phyloP scores from a whole-genome alignment of 1,140 invertebrate genomes.

The Artemia franciscana region DNA sequence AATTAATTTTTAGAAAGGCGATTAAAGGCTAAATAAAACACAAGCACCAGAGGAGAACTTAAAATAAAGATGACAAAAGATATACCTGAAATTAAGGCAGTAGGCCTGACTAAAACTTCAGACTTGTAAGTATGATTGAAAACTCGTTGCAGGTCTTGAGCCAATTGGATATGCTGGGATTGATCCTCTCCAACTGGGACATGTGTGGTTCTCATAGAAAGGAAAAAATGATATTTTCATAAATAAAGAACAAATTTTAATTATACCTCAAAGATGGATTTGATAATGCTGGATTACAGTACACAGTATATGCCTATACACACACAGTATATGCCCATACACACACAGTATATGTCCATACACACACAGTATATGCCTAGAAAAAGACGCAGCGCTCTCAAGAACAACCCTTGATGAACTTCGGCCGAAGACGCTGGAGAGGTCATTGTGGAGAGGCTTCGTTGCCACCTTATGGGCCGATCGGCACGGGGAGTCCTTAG shows the following conservation, averaged over 20 bases:
- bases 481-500: too few species aligned
- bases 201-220: constrained; percentile 46
- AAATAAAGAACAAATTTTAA: constrained; percentile 7
- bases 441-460: too few species aligned
- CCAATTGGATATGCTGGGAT: constrained; percentile 68
- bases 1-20: too few species aligned
- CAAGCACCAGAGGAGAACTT: background rate
- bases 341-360: too few species aligned
- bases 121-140: constrained; percentile 54
- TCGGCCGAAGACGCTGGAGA: too few species aligned
- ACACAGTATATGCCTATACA: constrained; percentile 2
- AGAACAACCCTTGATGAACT: too few species aligned
- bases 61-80: background rate
- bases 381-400: too few species aligned
- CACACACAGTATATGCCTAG: too few species aligned
- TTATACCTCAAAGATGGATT: constrained; percentile 8
- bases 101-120: constrained; percentile 46
- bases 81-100: constrained; percentile 33
- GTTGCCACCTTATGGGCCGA: too few species aligned
- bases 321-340: too few species aligned
- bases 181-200: constrained; percentile 92
- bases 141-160: constrained; percentile 48
- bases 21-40: background rate
- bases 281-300: constrained; percentile 5
- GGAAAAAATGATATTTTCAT: constrained; percentile 11